Base-by-base conservation (phyloP, 2,113 vertebrate genomes). In the Lonchura striata region DNA sequence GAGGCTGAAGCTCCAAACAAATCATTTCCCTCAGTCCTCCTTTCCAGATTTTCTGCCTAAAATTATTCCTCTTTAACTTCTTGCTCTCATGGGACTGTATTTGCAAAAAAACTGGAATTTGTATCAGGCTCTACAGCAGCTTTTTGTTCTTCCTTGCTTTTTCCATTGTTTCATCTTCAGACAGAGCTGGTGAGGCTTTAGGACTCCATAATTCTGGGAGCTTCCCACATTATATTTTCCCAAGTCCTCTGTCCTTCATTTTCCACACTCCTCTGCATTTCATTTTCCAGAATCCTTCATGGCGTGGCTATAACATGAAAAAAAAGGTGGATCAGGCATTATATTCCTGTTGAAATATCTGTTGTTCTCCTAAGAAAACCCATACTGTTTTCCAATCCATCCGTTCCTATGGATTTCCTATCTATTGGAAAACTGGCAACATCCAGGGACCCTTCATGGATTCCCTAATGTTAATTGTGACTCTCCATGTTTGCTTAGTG, bases 231-330 rank as follows among this genome's bases (percentile, higher is more conserved):
- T 61, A 39, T 1, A 15, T 84, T 90, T 59, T 57, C 53, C 41
- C 46, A 41, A 30, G 0, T 17, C 31, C 23, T n/a, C 17, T n/a
- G 8, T 7, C 3, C 37, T 52, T 21, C 2, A 12, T 86, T 86
- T 86, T 35, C 82, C 24, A 17, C 20, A 25, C 5, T n/a, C 13
- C 21, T 66, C 23, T 14, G 35, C 30, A 9, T 82, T 35, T 60
- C 5, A 3, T 61, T 61, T 46, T 79, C 50, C 41, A 18, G 24
- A 70, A 31, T 19, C 15, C 37, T 79, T 60, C 1, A 1, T 23
- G 33, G 23, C 30, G 10, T 0, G 22, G 28, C 5, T 57, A 4
- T 18, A 44, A 56, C 1, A 21, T 4, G 4, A 11, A 57, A 35
- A 41, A 25, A 69, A 49, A 76, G 17, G 8, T 16, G 37, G n/a